A percentile compares a stretch with the other conserved stretches of the same genome.
phyloP scores from a whole-genome alignment of 2,888 invertebrate species.

The Dasypolia templi region DNA sequence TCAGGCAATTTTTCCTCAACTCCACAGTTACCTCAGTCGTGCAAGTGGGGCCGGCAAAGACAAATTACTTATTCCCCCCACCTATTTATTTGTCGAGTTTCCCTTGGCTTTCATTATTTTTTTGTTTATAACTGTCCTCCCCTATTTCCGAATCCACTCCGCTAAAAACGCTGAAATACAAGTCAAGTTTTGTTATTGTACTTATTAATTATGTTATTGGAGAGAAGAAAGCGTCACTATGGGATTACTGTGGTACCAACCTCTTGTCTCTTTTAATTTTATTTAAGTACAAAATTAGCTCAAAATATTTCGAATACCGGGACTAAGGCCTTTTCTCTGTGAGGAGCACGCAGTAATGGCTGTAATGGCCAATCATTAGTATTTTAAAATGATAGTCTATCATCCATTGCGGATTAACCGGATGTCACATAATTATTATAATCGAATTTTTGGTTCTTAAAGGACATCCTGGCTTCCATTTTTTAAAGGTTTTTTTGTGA shows the following conservation, averaged over 20 bases:
- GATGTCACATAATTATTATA: not conserved
- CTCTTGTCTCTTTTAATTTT: not conserved
- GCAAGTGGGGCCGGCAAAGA: conserved; percentile 75
- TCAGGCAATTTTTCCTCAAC: conserved; percentile 37
- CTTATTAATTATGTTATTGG: conserved; percentile 60
- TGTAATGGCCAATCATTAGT: not conserved
- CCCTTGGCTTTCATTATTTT: conserved; percentile 77
- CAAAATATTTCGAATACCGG: not conserved
- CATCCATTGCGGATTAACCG: too few relatives aligned
- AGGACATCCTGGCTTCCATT: not conserved
- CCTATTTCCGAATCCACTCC: conserved; percentile 71
- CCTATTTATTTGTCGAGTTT: conserved; percentile 81
- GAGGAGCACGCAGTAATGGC: not conserved
- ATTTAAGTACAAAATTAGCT: not conserved
- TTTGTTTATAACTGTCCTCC: conserved; percentile 75
- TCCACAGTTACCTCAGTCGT: conserved; percentile 56
- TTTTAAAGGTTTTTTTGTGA: not conserved
- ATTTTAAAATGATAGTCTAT: not conserved
- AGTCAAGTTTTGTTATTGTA: conserved; percentile 49
- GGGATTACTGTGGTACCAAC: not conserved
- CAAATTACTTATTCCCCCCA: conserved; percentile 83
- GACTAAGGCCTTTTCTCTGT: not conserved
- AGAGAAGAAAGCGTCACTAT: not conserved
- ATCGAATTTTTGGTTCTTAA: not conserved
- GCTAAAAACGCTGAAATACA: conserved; percentile 52